Percentiles rank a stretch among this genome's conserved stretches.
phyloP scores from a whole-genome alignment of 2,888 invertebrate genomes.

The Clanis bilineata region DNA sequence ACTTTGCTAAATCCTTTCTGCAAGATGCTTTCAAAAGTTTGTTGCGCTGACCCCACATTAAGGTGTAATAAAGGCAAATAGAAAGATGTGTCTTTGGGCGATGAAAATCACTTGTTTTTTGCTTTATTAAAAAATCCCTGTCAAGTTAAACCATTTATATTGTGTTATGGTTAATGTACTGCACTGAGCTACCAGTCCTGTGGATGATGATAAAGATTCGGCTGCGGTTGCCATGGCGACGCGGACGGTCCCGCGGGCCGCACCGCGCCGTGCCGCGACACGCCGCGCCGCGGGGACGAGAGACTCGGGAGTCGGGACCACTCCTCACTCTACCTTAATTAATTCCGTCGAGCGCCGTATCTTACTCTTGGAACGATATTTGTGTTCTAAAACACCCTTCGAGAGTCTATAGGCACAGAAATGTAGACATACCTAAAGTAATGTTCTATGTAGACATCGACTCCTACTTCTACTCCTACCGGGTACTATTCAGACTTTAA shows the following conservation, averaged over 20 bases:
- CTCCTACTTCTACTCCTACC: too few relatives aligned
- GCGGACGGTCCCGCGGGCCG: slow-evolving; percentile 15
- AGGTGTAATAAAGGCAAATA: too few relatives aligned
- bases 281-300: neutral
- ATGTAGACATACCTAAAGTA: too few relatives aligned
- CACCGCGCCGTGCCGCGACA: neutral
- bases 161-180: neutral
- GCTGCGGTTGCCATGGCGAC: slow-evolving; percentile 7
- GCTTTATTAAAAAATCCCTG: too few relatives aligned
- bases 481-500: neutral
- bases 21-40: too few relatives aligned
- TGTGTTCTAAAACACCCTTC: neutral
- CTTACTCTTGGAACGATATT: neutral
- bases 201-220: slow-evolving; percentile 1
- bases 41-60: too few relatives aligned
- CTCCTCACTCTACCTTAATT: slow-evolving; percentile 12
- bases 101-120: too few relatives aligned
- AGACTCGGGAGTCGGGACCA: too few relatives aligned
- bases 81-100: too few relatives aligned
- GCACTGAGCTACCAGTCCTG: neutral
- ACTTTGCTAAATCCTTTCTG: too few relatives aligned
- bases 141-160: neutral
- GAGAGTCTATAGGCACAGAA: neutral
- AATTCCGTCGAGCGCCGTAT: neutral
- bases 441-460: too few relatives aligned